phyloP scores from a whole-genome alignment of 2,888 invertebrate species.

The Epinotia demarniana region DNA sequence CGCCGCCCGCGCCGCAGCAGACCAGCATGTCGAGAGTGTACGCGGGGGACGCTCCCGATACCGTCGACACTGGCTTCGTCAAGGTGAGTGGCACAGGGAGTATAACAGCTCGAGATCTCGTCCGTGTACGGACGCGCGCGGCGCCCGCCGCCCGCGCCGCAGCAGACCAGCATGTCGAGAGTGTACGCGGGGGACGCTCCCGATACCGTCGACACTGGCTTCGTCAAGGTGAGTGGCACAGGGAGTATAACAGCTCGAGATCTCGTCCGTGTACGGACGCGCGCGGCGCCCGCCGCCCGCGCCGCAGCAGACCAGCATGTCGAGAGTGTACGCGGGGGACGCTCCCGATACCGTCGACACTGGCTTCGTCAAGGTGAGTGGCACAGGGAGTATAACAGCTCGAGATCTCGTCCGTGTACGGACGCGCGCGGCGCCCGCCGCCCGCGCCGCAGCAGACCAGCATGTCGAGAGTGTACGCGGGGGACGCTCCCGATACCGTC shows the following conservation, averaged over 20 bases:
- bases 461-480: slow-evolving; percentile 50
- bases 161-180: slow-evolving; percentile 48
- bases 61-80: slow-evolving; percentile 51
- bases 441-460: slow-evolving; percentile 46
- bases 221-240: slow-evolving; percentile 54
- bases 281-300: too few species aligned
- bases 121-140: slow-evolving; percentile 60
- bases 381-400: slow-evolving; percentile 46
- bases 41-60: slow-evolving; percentile 48
- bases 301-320: slow-evolving; percentile 44
- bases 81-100: slow-evolving; percentile 51
- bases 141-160: slow-evolving; percentile 54
- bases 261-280: too few species aligned
- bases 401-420: slow-evolving; percentile 68
- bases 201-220: slow-evolving; percentile 47
- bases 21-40: slow-evolving; percentile 51
- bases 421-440: slow-evolving; percentile 50
- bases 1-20: slow-evolving; percentile 54
- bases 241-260: too few species aligned
- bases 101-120: slow-evolving; percentile 49
- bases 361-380: slow-evolving; percentile 56
- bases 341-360: slow-evolving; percentile 46
- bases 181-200: slow-evolving; percentile 53
- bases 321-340: slow-evolving; percentile 53
- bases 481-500: slow-evolving; percentile 48